Percentiles rank a stretch among this genome's conserved stretches.
Evolutionary conservation across 2,797 vertebrate genomes (phyloP).

Genomic region (Enteromius afrohamiltoni): DNA sequence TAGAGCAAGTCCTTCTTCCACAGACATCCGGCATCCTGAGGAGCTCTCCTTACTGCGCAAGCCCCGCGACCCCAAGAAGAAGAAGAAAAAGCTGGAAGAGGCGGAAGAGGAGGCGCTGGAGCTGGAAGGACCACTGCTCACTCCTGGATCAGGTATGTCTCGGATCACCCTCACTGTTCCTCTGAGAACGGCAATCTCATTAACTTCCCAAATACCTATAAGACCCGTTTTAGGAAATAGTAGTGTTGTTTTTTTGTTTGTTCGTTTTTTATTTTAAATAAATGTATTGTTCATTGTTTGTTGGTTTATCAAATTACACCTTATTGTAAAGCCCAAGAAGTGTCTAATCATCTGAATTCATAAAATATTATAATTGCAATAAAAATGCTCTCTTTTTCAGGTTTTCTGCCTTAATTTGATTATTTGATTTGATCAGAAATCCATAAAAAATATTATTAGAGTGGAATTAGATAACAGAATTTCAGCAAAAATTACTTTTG

Average conservation of each 20-base stretch:
- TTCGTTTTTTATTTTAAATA: too few relatives aligned
- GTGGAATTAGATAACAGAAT: not conserved
- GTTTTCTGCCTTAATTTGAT: not conserved
- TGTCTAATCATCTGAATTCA: not conserved
- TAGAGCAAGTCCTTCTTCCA: not conserved
- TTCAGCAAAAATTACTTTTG: not conserved
- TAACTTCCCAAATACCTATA: not conserved
- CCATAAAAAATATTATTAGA: not conserved
- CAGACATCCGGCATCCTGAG: slow-evolving; percentile 98
- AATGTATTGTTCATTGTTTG: too few relatives aligned
- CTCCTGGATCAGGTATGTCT: slow-evolving; percentile 90
- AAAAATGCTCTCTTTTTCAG: not conserved
- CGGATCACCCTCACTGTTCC: not conserved
- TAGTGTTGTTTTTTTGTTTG: too few relatives aligned
- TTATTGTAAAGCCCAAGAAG: not conserved
- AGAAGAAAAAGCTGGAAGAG: slow-evolving; percentile 98
- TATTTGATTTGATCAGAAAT: not conserved
- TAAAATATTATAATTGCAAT: not conserved
- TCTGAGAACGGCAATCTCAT: not conserved
- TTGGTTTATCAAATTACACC: too few relatives aligned
- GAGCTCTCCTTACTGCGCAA: slow-evolving; percentile 97
- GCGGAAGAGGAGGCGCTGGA: slow-evolving; percentile 88
- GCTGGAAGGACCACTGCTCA: slow-evolving; percentile 92
- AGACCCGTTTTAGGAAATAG: not conserved
- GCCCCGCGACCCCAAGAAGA: slow-evolving; percentile 97